Percentiles rank a stretch among this genome's conserved stretches.
Evolutionary conservation across 2,113 vertebrate species (phyloP).

Genomic region (Ariopsis seemanni): DNA sequence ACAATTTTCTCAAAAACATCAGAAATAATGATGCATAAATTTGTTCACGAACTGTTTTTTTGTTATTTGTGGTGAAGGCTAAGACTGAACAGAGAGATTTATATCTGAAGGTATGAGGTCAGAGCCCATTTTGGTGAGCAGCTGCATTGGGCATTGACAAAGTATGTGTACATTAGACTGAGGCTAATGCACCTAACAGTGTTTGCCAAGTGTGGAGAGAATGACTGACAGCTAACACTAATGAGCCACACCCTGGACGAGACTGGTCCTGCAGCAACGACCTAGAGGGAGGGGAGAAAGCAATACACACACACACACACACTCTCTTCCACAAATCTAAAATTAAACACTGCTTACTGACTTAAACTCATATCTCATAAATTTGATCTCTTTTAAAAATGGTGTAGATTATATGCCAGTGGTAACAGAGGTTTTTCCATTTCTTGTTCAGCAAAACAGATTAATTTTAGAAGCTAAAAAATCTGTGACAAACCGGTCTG

Average conservation of each 20-base stretch:
- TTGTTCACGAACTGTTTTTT: background rate
- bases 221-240: conserved; percentile 63
- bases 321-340: background rate
- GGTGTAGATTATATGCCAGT: background rate
- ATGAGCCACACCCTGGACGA: conserved; percentile 60
- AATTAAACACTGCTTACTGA: background rate
- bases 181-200: conserved; percentile 59
- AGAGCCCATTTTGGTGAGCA: conserved; percentile 52
- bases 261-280: conserved; percentile 50
- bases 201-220: conserved; percentile 64
- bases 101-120: conserved; percentile 32
- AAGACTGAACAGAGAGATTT: background rate
- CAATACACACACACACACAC: background rate
- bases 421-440: background rate
- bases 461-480: conserved; percentile 21
- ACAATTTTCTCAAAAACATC: background rate
- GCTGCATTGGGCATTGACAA: conserved; percentile 46
- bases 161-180: conserved; percentile 53
- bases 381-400: background rate
- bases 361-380: background rate
- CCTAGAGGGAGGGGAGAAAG: background rate
- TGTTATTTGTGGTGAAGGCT: background rate
- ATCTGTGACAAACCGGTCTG: conserved; percentile 40
- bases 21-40: background rate
- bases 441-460: conserved; percentile 8